Evolutionary conservation across 2,797 vertebrate genomes (phyloP).

Genomic region (Channallabes apus): DNA sequence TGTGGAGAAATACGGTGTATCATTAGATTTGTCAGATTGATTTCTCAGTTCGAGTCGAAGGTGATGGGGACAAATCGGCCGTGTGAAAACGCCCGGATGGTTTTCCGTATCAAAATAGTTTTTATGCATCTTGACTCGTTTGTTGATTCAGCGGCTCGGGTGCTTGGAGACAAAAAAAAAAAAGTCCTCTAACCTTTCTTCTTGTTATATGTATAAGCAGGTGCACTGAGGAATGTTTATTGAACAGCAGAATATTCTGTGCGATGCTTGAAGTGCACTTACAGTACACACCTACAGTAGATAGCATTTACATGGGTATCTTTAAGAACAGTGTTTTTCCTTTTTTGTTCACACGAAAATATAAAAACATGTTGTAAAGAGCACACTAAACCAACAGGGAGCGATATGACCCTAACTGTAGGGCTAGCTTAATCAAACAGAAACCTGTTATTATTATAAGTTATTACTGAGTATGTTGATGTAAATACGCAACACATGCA

Average conservation of each 20-base stretch:
- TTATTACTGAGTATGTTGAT: too few species aligned
- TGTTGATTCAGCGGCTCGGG: constrained; percentile 8
- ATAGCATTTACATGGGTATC: too few species aligned
- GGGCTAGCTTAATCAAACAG: too few species aligned
- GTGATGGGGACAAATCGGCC: constrained; percentile 25
- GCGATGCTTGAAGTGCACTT: not conserved
- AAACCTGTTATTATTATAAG: too few species aligned
- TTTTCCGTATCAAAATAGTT: constrained; percentile 18
- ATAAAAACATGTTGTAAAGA: too few species aligned
- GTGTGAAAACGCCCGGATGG: constrained; percentile 3
- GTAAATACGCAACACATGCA: too few species aligned
- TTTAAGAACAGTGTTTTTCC: too few species aligned
- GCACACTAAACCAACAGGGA: too few species aligned
- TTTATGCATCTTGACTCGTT: constrained; percentile 22
- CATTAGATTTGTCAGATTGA: constrained; percentile 45
- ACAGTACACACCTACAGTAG: too few species aligned
- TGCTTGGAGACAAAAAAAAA: not conserved
- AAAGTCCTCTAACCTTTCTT: not conserved
- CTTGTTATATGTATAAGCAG: not conserved
- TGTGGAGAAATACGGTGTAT: constrained; percentile 34
- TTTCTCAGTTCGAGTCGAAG: constrained; percentile 31
- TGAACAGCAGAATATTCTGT: not conserved
- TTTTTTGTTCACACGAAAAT: too few species aligned
- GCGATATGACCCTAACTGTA: too few species aligned
- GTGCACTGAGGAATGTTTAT: constrained; percentile 22